phyloP scores from a whole-genome alignment of 2,797 vertebrate genomes.

The Numenius phaeopus region DNA sequence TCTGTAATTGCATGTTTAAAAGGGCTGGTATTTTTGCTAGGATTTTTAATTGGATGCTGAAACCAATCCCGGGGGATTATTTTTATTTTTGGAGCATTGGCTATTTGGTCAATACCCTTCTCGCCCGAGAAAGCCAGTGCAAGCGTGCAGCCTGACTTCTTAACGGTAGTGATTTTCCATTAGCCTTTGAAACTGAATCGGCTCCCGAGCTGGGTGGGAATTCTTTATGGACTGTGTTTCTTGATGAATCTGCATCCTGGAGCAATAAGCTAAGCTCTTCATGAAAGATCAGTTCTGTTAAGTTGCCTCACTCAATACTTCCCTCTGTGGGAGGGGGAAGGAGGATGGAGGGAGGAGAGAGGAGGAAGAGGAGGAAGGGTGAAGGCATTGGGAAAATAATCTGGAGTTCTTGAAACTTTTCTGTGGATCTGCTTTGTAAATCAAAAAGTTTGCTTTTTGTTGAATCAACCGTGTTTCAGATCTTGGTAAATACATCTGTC shows the following conservation, averaged over 20 bases:
- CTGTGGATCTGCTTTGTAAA: neutral
- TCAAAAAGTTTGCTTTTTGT: neutral
- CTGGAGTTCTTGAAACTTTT: neutral
- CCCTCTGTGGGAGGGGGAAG: neutral
- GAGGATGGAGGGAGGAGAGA: neutral
- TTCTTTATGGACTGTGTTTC: neutral
- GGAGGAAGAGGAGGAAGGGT: neutral
- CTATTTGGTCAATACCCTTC: slow-evolving; percentile 4
- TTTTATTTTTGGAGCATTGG: neutral
- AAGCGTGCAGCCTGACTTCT: neutral
- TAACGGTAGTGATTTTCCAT: slow-evolving; percentile 1
- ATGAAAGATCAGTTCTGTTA: neutral
- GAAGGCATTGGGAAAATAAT: neutral
- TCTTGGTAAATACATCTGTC: neutral
- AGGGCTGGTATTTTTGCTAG: neutral
- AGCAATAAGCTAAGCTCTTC: neutral
- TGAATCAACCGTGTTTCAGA: neutral
- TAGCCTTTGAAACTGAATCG: neutral
- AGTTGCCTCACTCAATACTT: neutral
- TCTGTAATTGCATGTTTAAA: neutral
- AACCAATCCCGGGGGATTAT: neutral
- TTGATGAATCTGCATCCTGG: neutral
- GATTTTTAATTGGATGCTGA: slow-evolving; percentile 2
- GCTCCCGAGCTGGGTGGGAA: neutral
- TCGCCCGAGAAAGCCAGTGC: neutral